Evolutionary conservation across 2,888 invertebrate species (phyloP), one percentile per base, ranked within the genome.

Genomic region (Pyrrhia umbra): DNA sequence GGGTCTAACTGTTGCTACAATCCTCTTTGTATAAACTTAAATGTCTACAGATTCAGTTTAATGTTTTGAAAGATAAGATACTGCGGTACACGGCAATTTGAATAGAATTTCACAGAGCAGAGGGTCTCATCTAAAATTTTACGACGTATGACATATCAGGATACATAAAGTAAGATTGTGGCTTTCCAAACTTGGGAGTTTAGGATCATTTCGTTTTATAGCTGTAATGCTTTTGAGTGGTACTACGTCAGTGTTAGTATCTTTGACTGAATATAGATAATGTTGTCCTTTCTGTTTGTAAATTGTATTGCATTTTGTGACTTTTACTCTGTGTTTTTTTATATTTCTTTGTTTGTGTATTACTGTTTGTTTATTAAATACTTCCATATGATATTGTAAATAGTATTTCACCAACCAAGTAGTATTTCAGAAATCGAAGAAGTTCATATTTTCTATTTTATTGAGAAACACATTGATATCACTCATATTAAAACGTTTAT

Each of bases 21-120:
- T 51, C 10, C 23, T 54, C 40, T 37, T 49, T 49, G 39, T 27
- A 23, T 21, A 6, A 37, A 27, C 30, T 1, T 23, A 27, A 55
- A 73, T 25, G 49, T 55, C 45, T 39, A 43, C 46, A 37, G 46
- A 68, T 63, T 67, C n/a, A 74, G 27, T 6, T 58, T 51, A 55
- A 68, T 55, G 55, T 58, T 47, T 51, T 18, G 6, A 15, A 51
- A 68, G 71, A 64, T 72, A 73, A 63, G 39, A 51, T 58, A 43
- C 42, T 39, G 18, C 8, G 23, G 10, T 23, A 55, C 40, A 39
- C 21, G 39, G 27, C 20, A 25, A 63, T 73, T 68, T 54, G 67
- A 68, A 73, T 73, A 49, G 49, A 37, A 47, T 21, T 62, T 42
- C 43, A 45, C 23, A 8, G 25, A 45, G 27, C 21, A 23, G 39